Base-by-base conservation (phyloP, 2,113 vertebrate species). In the Calypte anna region DNA sequence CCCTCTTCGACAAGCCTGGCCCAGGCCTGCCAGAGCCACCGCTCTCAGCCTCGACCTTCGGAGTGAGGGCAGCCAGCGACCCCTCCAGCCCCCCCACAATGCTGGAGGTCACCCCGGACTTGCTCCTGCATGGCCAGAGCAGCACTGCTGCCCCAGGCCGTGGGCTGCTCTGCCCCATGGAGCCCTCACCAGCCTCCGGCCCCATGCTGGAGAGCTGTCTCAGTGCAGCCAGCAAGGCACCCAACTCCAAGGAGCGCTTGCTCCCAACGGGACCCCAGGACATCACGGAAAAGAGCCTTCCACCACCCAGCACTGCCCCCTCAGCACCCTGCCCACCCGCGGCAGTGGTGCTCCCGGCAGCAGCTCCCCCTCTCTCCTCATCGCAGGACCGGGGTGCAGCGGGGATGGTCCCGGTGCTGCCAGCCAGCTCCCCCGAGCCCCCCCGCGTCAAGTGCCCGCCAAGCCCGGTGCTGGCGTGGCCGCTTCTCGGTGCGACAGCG, bases 21-120 rank as follows among this genome's bases (percentile, higher is more conserved):
- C 8, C 16, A 0, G 30, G 22, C 17, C 15, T 62, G 31, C 27
- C 24, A 0, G n/a, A 61, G 5, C 17, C 21, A 0, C 50, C 61
- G 68, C 62, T 54, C 27, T 38, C 17, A 2, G 51, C 21, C 28
- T 30, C 13, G 3, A 44, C 21, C 28, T 31, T 59, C 30, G 33
- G 33, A 28, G 17, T 8, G 1, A 68, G 53, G 21, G n/a, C 50
- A 4, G 23, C 51, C 33, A 12, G 50, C 1, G 4, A 28, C 15
- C n/a, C 27, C 5, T 5, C 31, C 2, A 12, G 28, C 27, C 33
- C 43, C 8, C 36, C 31, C 6, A 6, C 25, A 12, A 51, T 40
- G 28, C 31, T 33, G 54, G 50, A 75, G 14, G 15, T 33, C 2
- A 16, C 66, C 22, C 33, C 17, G 2, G 36, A 13, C 24, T 54